Evolutionary conservation across 30 jellyfish, hydroid and myxozoan species (phyloP).

Genomic region (Hydractinia echinata): DNA sequence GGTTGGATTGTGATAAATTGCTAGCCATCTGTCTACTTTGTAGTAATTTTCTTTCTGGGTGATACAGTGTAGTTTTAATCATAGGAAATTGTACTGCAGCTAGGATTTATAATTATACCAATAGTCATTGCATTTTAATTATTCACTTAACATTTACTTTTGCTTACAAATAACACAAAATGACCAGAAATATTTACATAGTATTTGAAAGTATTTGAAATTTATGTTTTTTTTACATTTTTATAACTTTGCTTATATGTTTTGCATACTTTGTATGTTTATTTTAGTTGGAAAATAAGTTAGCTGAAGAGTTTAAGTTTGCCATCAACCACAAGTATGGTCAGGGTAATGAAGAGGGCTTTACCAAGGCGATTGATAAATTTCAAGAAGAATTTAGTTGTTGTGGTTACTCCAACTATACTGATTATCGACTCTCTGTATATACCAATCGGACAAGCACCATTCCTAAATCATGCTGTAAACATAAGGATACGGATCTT

Average conservation of each 20-base stretch:
- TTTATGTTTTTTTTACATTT: background rate
- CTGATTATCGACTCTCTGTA: conserved; percentile 53
- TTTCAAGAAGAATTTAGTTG: conserved; percentile 69
- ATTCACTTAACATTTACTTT: too few relatives aligned
- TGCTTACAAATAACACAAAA: too few relatives aligned
- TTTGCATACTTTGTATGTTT: background rate
- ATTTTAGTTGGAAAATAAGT: conserved; percentile 43
- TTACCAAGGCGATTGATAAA: conserved; percentile 57
- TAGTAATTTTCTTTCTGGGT: too few relatives aligned
- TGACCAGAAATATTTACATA: background rate
- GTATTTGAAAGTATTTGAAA: background rate
- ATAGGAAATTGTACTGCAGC: too few relatives aligned
- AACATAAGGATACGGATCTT: background rate
- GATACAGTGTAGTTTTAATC: too few relatives aligned
- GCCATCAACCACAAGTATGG: conserved; percentile 51
- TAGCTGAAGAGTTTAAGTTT: conserved; percentile 35
- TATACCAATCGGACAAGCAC: background rate
- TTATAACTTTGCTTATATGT: background rate
- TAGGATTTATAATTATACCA: too few relatives aligned
- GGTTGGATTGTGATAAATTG: background rate
- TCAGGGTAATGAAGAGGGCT: conserved; percentile 34
- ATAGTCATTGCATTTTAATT: too few relatives aligned
- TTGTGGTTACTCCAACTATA: conserved; percentile 48
- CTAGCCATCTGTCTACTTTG: too few relatives aligned
- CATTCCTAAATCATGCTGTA: conserved; percentile 15